Conservation (phyloP, 2,113 vertebrate species). For the Bubo bubo region DNA sequence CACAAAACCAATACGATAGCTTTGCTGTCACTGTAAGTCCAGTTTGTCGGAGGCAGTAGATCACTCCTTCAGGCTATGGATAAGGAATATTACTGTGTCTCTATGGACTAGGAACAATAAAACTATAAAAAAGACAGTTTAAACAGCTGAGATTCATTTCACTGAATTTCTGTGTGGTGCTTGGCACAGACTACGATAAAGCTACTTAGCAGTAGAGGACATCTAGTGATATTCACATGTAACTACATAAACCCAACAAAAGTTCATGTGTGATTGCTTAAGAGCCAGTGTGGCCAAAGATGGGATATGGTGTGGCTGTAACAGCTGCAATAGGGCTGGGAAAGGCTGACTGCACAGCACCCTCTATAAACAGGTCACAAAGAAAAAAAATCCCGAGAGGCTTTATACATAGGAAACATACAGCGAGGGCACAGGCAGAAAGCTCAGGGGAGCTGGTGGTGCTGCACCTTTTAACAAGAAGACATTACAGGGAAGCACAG, state of each 20-base stretch:
- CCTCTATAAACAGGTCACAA: not conserved
- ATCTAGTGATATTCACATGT: conserved; percentile 49
- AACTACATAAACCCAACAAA: conserved; percentile 7
- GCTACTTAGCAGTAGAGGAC: conserved; percentile 39
- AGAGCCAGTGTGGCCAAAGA: not conserved
- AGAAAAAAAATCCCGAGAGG: not conserved
- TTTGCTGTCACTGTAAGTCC: not conserved
- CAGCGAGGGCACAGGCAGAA: not conserved
- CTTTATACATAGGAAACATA: not conserved
- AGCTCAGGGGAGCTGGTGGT: not conserved
- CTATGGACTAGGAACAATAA: not conserved
- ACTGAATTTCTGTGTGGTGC: not conserved
- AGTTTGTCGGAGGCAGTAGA: not conserved
- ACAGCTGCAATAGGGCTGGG: not conserved
- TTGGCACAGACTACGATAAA: not conserved
- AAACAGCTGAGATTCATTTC: not conserved
- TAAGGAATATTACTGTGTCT: not conserved
- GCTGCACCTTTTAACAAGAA: not conserved
- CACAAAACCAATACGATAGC: not conserved
- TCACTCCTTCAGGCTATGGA: not conserved
- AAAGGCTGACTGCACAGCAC: not conserved
- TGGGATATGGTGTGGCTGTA: not conserved
- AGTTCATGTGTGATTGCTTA: not conserved
- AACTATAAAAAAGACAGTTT: not conserved
- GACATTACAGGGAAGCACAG: not conserved